Evolutionary conservation across 2,888 invertebrate species (phyloP), one percentile per base, ranked within the genome.

Genomic region (Nomada fucata): DNA sequence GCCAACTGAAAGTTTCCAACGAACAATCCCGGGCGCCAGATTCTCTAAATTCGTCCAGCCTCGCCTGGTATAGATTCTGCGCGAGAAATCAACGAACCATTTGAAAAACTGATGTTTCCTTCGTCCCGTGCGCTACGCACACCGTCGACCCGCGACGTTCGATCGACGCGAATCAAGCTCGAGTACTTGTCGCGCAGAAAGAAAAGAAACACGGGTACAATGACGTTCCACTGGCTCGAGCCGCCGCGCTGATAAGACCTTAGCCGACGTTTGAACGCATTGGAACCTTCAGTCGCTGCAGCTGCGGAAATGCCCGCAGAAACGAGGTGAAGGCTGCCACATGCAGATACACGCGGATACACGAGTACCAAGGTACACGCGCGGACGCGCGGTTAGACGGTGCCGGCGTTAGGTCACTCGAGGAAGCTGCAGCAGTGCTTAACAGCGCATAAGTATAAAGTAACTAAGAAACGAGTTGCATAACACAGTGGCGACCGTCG

Each of bases 261-360:
- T 53, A 68, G 70, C 59, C 79, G 59, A 55, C 44, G 76, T 85
- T 88, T 76, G 80, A 85, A 78, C 82, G 79, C 76, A 76, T 85
- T 73, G 79, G 78, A 80, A 79, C 72, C 83, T 84, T 79, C 84
- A 83, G 86, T 86, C 83, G 70, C 83, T 86, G 84, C 82, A 89
- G 91, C 90, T 90, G 89, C 93, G 92, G 92, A 93, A 93, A 92
- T 91, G 90, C 88, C 89, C 90, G 91, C 87, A 90, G 91, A 91
- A 92, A 92, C 90, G 92, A 92, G 92, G 92, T 92, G 92, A 93
- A 92, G 93, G 93, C 91, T 92, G 89, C 88, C 84, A 88, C 86
- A 90, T 87, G 69, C 70, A 77, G 60, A 69, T 73, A 77, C 59
- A 70, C 36, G 69, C 59, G 64, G 61, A 61, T 42, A 20, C 36